Base-by-base conservation (phyloP, 2,888 invertebrate species). In the Lycaena phlaeas region DNA sequence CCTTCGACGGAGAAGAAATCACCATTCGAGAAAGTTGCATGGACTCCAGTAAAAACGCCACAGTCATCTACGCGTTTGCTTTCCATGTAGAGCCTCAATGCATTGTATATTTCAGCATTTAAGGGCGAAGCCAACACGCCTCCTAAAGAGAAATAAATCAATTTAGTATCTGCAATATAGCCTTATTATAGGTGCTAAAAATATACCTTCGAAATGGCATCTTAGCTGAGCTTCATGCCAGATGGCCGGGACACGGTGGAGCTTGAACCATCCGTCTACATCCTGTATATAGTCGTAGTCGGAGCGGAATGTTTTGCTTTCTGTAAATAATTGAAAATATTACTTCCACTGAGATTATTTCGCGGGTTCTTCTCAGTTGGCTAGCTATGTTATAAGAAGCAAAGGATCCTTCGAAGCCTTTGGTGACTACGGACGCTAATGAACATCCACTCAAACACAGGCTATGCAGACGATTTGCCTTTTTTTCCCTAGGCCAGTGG, bases 131-230 rank as follows among this genome's bases (percentile, higher is more conserved):
- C 52, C 11, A 52, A 14, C 1, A 53, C 46, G 3, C 53, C 49
- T 9, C 61, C 62, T n/a, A n/a, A n/a, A n/a, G n/a, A n/a, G n/a
- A n/a, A n/a, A 4, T 25, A n/a, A 2, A 18, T 26, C n/a, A 9
- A n/a, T 3, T 12, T 9, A 25, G 4, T 11, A 15, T 17, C 9
- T 14, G 11, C 2, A 2, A 2, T 14, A 29, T 14, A 9, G 15
- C n/a, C 10, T 7, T 15, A 4, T 39, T 4, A 29, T 14, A 38
- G 11, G 2, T 11, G 14, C 10, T 10, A n/a, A 9, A 27, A 1
- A 6, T 14, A n/a, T 42, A 57, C 60, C 58, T 57, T 60, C 61
- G 9, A 51, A 40, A 9, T 49, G 42, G 42, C 62, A 63, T 2
- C 55, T 45, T 3, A 55, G 42, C 15, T 54, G 50, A 0, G 61